Conservation (phyloP, 2,888 invertebrate species). For the Leucophenga montana region DNA sequence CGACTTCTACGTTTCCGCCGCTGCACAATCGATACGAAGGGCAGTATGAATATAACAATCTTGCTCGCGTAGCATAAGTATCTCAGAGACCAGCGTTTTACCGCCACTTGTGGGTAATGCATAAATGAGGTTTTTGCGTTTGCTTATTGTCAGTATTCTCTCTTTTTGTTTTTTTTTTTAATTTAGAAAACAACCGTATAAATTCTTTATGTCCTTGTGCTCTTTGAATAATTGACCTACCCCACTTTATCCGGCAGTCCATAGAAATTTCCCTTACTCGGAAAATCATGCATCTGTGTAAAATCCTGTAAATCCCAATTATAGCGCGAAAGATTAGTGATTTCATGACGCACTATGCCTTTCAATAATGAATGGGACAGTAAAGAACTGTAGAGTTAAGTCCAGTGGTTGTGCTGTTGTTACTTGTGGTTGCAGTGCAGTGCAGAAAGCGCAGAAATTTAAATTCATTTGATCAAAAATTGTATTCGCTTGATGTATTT, state of each 20-base stretch:
- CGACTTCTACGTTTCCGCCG: conserved; percentile 83
- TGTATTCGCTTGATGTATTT: no score
- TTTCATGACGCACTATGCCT: conserved; percentile 48
- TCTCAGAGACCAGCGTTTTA: conserved; percentile 97
- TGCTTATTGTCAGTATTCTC: conserved; percentile 87
- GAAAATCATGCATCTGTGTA: conserved; percentile 54
- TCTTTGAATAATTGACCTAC: conserved; percentile 82
- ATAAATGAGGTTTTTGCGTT: conserved; percentile 88
- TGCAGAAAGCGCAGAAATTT: no score
- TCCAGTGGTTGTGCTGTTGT: no score
- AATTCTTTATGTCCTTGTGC: conserved; percentile 84
- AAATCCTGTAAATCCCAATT: conserved; percentile 69
- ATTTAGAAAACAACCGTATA: conserved; percentile 90
- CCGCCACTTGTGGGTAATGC: conserved; percentile 97
- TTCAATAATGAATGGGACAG: no score
- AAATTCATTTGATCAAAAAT: no score
- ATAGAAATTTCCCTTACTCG: conserved; percentile 79
- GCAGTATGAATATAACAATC: conserved; percentile 91
- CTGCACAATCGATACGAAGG: conserved; percentile 96
- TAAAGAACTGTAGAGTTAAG: no score
- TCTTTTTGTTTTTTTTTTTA: no score
- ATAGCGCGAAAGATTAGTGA: conserved; percentile 52
- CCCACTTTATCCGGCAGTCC: conserved; percentile 83
- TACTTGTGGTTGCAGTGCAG: no score
- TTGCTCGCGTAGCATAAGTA: conserved; percentile 90